Conservation (phyloP, 2,888 invertebrate genomes). For the Macrosiphum euphorbiae region DNA sequence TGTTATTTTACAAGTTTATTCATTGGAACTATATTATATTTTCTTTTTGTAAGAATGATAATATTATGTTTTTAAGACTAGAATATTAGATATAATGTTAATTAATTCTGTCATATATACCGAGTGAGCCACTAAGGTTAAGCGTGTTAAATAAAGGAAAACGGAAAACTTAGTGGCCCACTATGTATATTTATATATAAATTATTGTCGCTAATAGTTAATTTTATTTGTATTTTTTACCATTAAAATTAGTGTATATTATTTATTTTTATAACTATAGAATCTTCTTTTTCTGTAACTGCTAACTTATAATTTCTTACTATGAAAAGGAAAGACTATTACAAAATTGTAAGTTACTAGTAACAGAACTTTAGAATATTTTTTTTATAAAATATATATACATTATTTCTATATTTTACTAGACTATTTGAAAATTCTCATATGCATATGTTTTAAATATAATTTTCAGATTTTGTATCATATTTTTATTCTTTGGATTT, state of each 20-base stretch:
- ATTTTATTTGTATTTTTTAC: conserved; percentile 26
- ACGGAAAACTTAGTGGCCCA: background rate
- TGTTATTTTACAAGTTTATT: conserved; percentile 52
- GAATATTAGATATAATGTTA: conserved; percentile 14
- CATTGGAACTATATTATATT: conserved; percentile 25
- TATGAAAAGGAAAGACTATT: background rate
- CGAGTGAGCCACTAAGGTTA: background rate
- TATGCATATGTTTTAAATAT: background rate
- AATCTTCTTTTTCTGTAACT: conserved; percentile 38
- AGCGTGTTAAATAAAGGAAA: background rate
- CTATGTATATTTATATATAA: background rate
- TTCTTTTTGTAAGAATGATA: background rate
- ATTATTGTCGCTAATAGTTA: background rate
- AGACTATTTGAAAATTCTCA: background rate
- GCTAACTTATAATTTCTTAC: background rate
- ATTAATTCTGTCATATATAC: background rate
- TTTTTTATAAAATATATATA: background rate
- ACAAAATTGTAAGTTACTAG: background rate
- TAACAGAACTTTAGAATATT: background rate
- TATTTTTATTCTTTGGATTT: background rate
- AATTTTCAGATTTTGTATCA: background rate
- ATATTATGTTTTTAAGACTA: conserved; percentile 28
- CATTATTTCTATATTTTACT: background rate
- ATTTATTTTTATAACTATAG: conserved; percentile 49
- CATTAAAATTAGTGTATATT: conserved; percentile 41